These are phyloP conservation scores for Gortyna flavago DNA, from an alignment of 2,888 invertebrate genomes.

Conservation along the genomic window DNA sequence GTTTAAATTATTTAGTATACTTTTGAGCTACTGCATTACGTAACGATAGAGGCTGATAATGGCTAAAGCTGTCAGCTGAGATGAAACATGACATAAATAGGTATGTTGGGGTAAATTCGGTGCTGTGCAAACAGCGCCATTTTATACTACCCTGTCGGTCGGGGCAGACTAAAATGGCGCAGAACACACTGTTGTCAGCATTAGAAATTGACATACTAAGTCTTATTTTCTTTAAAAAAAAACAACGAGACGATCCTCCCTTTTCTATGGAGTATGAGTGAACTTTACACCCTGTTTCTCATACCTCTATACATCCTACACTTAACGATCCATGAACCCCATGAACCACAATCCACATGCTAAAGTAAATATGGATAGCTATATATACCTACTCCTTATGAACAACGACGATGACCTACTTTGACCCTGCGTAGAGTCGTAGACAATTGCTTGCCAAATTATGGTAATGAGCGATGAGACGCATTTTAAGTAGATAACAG, in stretches of 20 bases:
- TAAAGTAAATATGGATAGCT: background rate
- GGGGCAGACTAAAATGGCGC: too few relatives aligned
- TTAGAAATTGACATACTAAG: background rate
- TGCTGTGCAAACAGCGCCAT: too few relatives aligned
- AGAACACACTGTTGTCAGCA: too few relatives aligned
- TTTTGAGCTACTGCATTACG: background rate
- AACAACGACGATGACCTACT: constrained; percentile 7
- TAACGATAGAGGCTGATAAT: background rate
- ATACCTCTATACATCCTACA: too few relatives aligned
- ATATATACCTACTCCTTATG: background rate
- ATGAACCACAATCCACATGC: constrained; percentile 1
- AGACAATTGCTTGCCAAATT: constrained; percentile 38
- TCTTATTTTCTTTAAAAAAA: background rate
- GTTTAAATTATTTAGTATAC: background rate
- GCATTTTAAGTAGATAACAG: background rate
- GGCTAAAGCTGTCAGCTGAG: too few relatives aligned
- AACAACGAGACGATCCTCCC: background rate
- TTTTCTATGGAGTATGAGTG: too few relatives aligned
- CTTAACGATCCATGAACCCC: constrained; percentile 14
- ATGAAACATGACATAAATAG: too few relatives aligned
- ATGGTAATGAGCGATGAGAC: constrained; percentile 3
- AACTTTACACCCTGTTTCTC: too few relatives aligned
- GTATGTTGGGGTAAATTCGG: background rate
- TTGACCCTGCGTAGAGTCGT: background rate
- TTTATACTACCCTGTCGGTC: too few relatives aligned